These are phyloP conservation scores for Pseudoips prasinana DNA, from an alignment of 2,888 invertebrate genomes.

Conservation along the genomic window DNA sequence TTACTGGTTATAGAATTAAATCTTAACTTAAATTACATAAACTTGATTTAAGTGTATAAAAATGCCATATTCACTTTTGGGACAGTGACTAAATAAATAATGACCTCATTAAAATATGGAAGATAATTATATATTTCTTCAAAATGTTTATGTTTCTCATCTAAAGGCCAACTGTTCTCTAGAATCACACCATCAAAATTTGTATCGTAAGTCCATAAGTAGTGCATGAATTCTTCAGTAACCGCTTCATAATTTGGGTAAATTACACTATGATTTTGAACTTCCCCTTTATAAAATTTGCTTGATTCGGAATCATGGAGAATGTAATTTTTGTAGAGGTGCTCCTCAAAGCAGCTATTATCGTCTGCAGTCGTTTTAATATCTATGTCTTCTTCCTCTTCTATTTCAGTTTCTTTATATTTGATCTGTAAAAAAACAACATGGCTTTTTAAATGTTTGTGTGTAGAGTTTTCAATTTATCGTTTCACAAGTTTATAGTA, in stretches of 20 bases:
- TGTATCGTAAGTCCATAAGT: slow-evolving; percentile 47
- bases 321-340: slow-evolving; percentile 37
- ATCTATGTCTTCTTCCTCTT: slow-evolving; percentile 12
- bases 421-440: slow-evolving; percentile 37
- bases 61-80: too few species aligned
- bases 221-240: slow-evolving; percentile 41
- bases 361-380: slow-evolving; percentile 6
- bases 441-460: background rate
- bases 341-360: slow-evolving; percentile 24
- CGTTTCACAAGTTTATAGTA: too few species aligned
- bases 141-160: slow-evolving; percentile 52
- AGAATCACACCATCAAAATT: slow-evolving; percentile 70
- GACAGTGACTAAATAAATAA: too few species aligned
- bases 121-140: slow-evolving; percentile 54
- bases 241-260: slow-evolving; percentile 55
- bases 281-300: slow-evolving; percentile 46
- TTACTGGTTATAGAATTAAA: too few species aligned
- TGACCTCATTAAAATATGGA: slow-evolving; percentile 78
- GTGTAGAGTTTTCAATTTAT: too few species aligned
- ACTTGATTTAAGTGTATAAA: too few species aligned
- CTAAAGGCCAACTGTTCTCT: slow-evolving; percentile 81
- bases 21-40: too few species aligned
- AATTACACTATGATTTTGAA: slow-evolving; percentile 40
- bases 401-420: slow-evolving; percentile 27
- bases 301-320: slow-evolving; percentile 34